Evolutionary conservation across 2,113 vertebrate genomes (phyloP), one percentile per base, ranked within the genome.

Genomic region (Nerophis lumbriciformis): DNA sequence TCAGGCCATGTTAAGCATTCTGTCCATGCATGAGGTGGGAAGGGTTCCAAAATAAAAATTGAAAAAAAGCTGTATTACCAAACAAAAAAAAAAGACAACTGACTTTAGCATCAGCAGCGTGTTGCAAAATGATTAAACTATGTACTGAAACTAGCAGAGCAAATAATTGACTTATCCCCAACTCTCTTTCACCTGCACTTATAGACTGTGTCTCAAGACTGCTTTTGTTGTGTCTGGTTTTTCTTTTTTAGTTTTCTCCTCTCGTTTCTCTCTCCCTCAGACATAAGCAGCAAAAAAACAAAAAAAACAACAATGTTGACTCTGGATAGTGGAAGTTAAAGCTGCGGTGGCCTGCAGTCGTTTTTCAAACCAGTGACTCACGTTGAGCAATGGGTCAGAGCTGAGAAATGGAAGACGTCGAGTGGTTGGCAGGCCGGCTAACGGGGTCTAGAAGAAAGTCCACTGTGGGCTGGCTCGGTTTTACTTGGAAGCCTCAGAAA

Each of bases 141-240:
- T 75, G 77, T 73, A 78, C 60, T 77, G 74, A 78, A 82, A 80
- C 84, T 71, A 83, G 77, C 73, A 58, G 86, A 88, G 86, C 84
- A 81, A 79, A 81, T 78, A 82, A 84, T 78, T 81, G 78, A 85
- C 77, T 84, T 78, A 81, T 68, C 65, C 63, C 72, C 68, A 70
- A 81, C 69, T 78, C 80, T 85, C 77, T 80, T 83, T 87, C 76
- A 85, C 84, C 77, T 66, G 52, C 11, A 75, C 71, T 85, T 80
- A 4, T 28, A 81, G 60, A 45, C 77, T 79, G 63, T 59, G 63
- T 65, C 73, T 70, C 71, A 77, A 61, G 52, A 66, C 63, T 21
- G 53, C 48, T 47, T 66, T 16, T 10, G 6, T 21, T 50, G 50
- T 28, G n/a, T 11, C 14, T n/a, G 8, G 1, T 49, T 36, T 59